phyloP scores from a whole-genome alignment of 1,140 invertebrate species.

The Heterodera schachtii region DNA sequence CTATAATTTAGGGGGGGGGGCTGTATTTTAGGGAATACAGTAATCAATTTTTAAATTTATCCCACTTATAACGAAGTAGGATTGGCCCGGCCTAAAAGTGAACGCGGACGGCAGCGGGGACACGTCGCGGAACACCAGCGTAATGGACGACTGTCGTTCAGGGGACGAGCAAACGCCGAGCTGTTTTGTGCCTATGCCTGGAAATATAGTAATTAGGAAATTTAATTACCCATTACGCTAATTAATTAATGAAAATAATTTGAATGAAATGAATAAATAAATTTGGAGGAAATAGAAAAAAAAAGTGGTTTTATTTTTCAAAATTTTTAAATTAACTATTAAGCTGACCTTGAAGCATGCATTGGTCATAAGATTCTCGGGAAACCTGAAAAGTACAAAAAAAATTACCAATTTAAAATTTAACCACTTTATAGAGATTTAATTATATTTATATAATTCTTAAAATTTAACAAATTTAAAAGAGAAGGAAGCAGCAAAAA shows the following conservation, averaged over 20 bases:
- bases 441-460: too few relatives aligned
- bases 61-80: slow-evolving; percentile 52
- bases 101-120: slow-evolving; percentile 52
- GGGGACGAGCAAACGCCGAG: slow-evolving; percentile 50
- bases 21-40: background rate
- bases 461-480: too few relatives aligned
- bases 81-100: slow-evolving; percentile 47
- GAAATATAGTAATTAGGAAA: background rate
- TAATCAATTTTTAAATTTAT: slow-evolving; percentile 1
- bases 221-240: too few relatives aligned
- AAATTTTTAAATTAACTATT: too few relatives aligned
- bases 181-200: slow-evolving; percentile 9
- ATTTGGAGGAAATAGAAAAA: too few relatives aligned
- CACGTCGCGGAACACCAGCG: slow-evolving; percentile 51
- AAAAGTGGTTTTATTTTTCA: too few relatives aligned
- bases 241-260: too few relatives aligned
- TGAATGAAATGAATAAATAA: too few relatives aligned
- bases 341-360: slow-evolving; percentile 39
- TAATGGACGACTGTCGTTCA: slow-evolving; percentile 51
- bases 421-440: too few relatives aligned
- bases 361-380: slow-evolving; percentile 50
- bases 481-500: too few relatives aligned
- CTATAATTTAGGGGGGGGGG: too few relatives aligned
- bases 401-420: too few relatives aligned
- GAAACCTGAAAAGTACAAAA: slow-evolving; percentile 38